Percentiles rank a stretch among this genome's conserved stretches.
These are phyloP conservation scores for Cephus nigrinus DNA, from an alignment of 2,888 invertebrate genomes.

Conservation along the genomic window DNA sequence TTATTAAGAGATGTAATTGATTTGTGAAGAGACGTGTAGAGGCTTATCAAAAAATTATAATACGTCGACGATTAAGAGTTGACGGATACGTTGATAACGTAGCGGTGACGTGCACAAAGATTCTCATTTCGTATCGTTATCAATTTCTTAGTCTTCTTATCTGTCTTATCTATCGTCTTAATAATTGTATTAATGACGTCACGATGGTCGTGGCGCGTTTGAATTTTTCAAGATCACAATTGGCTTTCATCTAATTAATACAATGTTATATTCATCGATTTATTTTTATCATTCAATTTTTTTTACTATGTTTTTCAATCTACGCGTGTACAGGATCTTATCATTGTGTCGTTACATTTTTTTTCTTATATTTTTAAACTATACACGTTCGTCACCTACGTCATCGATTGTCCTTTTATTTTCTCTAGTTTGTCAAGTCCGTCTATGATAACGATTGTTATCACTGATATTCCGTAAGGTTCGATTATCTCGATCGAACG, in stretches of 20 bases:
- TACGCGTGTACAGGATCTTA: background rate
- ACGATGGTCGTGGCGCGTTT: background rate
- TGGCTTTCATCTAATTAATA: background rate
- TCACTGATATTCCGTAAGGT: background rate
- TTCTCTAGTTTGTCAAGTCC: background rate
- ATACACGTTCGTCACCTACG: background rate
- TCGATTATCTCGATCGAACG: background rate
- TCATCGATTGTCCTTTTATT: background rate
- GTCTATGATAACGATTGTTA: background rate
- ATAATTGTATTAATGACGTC: background rate
- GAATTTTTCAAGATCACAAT: background rate
- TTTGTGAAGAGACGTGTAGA: background rate
- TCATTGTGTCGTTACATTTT: background rate
- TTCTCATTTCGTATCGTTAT: background rate
- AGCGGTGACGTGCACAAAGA: background rate
- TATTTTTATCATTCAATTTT: background rate
- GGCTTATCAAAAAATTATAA: background rate
- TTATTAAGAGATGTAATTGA: background rate
- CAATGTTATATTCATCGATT: background rate
- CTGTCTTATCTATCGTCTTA: background rate
- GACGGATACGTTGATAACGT: background rate
- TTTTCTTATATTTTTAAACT: background rate
- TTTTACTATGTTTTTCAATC: background rate
- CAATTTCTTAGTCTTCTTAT: no score
- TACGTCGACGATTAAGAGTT: background rate